Evolutionary conservation across 2,888 invertebrate species (phyloP), one percentile per base, ranked within the genome.

Genomic region (Dolichomitus sp.): DNA sequence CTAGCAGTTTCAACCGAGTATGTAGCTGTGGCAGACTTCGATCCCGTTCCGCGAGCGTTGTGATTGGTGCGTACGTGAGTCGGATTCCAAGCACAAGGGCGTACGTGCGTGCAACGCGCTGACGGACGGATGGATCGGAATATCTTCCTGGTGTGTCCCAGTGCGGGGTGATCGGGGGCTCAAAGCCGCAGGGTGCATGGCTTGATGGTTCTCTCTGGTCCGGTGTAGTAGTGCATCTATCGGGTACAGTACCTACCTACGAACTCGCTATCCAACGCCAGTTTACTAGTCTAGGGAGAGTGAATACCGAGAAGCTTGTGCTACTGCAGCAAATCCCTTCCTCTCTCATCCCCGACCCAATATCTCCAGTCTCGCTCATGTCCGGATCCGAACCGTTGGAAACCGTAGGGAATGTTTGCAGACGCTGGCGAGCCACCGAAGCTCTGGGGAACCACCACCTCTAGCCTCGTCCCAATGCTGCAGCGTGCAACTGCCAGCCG

Each of bases 51-150:
- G 70, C 72, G 68, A 73, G 87, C 87, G 87, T 87, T 87, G 87
- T 88, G 88, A 87, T 87, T 88, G 87, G 87, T 84, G 84, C 81
- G 86, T 87, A 88, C 88, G 88, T 88, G 88, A 87, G 82, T 85
- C 73, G 90, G 78, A 86, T 85, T 69, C 69, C 78, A 83, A 87
- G 63, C 78, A 81, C 59, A 87, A 84, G 84, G 81, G 81, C 73
- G 81, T 86, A 84, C 86, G 86, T 87, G 87, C 86, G 81, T 87
- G 83, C 83, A 83, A 85, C 85, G 81, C 83, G 81, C 85, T 76
- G 79, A 77, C 74, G 77, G 81, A 76, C 81, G 48, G 73, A 48
- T 40, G 63, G 61, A 74, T 76, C 68, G 52, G 76, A 68, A 75
- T 37, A 37, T 81, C 78, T 66, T 75, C 30, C 52, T 59, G 79